phyloP scores from a whole-genome alignment of 2,113 vertebrate genomes.

The Semnornis frantzii region DNA sequence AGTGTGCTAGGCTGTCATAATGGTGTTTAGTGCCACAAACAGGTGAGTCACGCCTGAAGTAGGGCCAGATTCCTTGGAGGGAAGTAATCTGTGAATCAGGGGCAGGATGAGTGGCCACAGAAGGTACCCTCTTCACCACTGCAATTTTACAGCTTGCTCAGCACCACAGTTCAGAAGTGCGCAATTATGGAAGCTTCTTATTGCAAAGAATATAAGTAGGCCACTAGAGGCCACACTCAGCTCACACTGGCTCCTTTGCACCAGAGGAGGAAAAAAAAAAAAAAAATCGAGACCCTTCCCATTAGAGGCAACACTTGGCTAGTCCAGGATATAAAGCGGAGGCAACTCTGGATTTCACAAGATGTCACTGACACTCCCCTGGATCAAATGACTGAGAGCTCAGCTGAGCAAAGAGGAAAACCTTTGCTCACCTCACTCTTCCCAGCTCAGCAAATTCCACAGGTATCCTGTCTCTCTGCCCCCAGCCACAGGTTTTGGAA shows the following conservation, averaged over 20 bases:
- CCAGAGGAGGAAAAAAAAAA: background rate
- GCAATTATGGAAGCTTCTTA: background rate
- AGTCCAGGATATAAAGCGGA: background rate
- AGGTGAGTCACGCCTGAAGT: slow-evolving; percentile 31
- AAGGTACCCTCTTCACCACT: background rate
- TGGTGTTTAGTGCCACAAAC: background rate
- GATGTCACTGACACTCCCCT: background rate
- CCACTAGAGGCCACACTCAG: slow-evolving; percentile 65
- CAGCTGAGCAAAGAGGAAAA: background rate
- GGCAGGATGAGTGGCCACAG: background rate
- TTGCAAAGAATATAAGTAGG: background rate
- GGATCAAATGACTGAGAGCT: background rate
- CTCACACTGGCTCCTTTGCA: background rate
- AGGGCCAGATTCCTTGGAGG: background rate
- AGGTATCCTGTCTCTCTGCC: background rate
- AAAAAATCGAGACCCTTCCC: background rate
- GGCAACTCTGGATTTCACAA: background rate
- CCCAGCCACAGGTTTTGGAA: background rate
- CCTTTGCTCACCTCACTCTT: background rate
- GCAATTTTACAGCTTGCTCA: background rate
- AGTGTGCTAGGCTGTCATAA: background rate
- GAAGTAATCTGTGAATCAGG: slow-evolving; percentile 26
- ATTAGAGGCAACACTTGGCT: background rate
- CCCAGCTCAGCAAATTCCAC: background rate
- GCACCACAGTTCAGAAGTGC: background rate